phyloP scores from a whole-genome alignment of 2,888 invertebrate genomes.

The Blera fallax region DNA sequence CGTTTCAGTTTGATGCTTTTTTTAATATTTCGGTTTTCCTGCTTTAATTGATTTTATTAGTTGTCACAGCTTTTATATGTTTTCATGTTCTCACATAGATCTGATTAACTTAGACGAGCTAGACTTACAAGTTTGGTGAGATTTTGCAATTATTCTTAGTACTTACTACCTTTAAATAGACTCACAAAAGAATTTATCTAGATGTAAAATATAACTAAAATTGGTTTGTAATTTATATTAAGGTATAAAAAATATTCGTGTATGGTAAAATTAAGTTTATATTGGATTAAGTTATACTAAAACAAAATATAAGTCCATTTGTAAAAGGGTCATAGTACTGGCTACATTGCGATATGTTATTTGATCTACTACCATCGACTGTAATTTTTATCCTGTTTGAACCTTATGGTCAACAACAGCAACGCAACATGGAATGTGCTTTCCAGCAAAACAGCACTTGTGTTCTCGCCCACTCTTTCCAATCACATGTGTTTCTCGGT shows the following conservation, averaged over 20 bases:
- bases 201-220: too few species aligned
- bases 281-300: neutral
- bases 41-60: slow-evolving; percentile 15
- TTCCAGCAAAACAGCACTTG: too few species aligned
- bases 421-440: too few species aligned
- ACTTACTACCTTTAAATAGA: too few species aligned
- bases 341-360: neutral
- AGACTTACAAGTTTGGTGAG: neutral
- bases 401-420: too few species aligned
- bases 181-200: too few species aligned
- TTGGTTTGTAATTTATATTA: too few species aligned
- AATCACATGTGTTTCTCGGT: too few species aligned
- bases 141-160: neutral
- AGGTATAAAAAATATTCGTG: too few species aligned
- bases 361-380: neutral
- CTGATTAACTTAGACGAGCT: neutral
- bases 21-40: neutral
- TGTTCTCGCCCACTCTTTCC: too few species aligned
- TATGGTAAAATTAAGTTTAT: too few species aligned
- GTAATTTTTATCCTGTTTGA: too few species aligned
- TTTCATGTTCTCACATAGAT: neutral
- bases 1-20: slow-evolving; percentile 7
- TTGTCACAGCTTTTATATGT: slow-evolving; percentile 14
- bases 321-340: neutral
- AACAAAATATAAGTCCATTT: neutral